Evolutionary conservation across 1,140 invertebrate species (phyloP).

Genomic region (Dendroctonus ponderosae): DNA sequence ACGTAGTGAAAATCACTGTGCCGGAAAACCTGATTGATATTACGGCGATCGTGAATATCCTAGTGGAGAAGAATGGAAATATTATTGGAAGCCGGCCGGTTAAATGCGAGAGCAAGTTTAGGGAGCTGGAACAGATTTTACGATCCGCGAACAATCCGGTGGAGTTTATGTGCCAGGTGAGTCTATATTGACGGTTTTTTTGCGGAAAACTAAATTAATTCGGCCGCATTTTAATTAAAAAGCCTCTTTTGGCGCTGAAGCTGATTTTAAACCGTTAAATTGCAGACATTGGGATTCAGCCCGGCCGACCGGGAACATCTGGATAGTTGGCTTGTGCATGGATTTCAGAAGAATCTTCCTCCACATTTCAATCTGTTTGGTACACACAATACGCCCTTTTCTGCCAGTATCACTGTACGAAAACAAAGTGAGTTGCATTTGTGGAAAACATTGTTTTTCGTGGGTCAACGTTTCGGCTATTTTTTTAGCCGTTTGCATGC

Average conservation of each 20-base stretch:
- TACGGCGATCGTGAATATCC: conserved; percentile 76
- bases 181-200: conserved; percentile 1
- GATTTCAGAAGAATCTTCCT: conserved; percentile 78
- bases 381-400: conserved; percentile 52
- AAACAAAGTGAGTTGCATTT: conserved; percentile 42
- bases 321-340: conserved; percentile 76
- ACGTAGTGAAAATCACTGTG: conserved; percentile 76
- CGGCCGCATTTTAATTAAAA: neutral
- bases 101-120: conserved; percentile 79
- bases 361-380: conserved; percentile 75
- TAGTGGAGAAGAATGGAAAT: conserved; percentile 74
- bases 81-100: conserved; percentile 74
- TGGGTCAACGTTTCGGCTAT: too few species aligned
- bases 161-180: conserved; percentile 84
- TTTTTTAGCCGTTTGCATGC: too few species aligned
- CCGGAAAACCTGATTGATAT: conserved; percentile 76
- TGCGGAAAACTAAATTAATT: conserved; percentile 2
- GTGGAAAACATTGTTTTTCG: neutral
- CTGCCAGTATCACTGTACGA: conserved; percentile 47
- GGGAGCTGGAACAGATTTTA: conserved; percentile 79
- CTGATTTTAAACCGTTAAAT: conserved; percentile 22
- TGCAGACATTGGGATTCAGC: conserved; percentile 75
- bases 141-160: conserved; percentile 74
- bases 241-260: neutral
- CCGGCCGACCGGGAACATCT: conserved; percentile 72